Evolutionary conservation across 2,797 vertebrate species (phyloP), one percentile per base, ranked within the genome.

Genomic region (Pterois miles): DNA sequence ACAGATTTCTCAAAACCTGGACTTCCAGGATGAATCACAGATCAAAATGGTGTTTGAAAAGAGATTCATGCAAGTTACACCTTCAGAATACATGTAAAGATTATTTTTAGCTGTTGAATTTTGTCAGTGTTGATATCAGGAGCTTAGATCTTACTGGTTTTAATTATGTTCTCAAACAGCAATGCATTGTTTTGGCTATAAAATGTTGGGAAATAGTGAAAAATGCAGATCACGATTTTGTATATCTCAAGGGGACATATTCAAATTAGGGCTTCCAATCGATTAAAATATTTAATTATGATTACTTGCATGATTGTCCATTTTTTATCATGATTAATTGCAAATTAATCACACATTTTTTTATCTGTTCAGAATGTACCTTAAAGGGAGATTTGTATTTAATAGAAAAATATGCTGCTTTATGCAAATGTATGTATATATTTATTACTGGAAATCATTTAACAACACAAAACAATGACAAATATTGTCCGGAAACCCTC

Each of bases 241-340:
- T 0, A 60, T 3, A 52, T 31, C 7, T 6, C 2, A 53, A 18
- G 11, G n/a, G 18, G 65, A 36, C 31, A 11, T 36, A 53, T 34
- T 38, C 0, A 67, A 18, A 66, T 52, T 10, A 43, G 40, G 40
- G 40, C 6, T 27, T 12, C 43, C 0, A 20, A 33, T 43, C 1
- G 16, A 43, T 43, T 43, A 4, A 8, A 18, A 1, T 43, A 43
- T 43, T 43, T 43, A 43, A 20, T 43, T 3, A 16, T 16, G 0
- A 43, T 43, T 43, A 43, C 18, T 43, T 3, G 16, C 40, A 43
- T 43, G 40, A 43, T 43, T 20, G 16, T 18, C 40, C 40, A 43
- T 43, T 7, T 6, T 0, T 18, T n/a, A 43, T 43, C 16, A 16
- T 0, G 40, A 43, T 43, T 18, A 43, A 20, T 43, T 18, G 16